Conservation (phyloP, 2,797 vertebrate genomes). For the Pantherophis vulpinus region DNA sequence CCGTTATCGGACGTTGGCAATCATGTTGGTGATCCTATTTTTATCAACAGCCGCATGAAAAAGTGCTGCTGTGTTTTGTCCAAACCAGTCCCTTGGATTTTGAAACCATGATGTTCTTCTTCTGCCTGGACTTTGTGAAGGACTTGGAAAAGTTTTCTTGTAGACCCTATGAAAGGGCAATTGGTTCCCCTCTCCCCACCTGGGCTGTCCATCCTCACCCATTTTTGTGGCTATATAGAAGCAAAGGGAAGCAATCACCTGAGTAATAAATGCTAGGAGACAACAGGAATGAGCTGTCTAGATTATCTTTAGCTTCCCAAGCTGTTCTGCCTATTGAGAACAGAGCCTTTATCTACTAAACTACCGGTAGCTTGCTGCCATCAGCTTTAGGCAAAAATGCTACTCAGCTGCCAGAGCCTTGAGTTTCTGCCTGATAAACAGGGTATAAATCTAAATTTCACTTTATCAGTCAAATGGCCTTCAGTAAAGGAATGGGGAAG, state of each 20-base stretch:
- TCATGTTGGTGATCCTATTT: too few relatives aligned
- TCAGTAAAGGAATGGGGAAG: background rate
- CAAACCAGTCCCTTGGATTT: too few relatives aligned
- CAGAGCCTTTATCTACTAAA: background rate
- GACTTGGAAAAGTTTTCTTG: background rate
- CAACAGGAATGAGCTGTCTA: background rate
- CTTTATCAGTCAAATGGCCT: background rate
- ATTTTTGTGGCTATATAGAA: background rate
- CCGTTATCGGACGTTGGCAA: too few relatives aligned
- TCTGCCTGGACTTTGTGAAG: too few relatives aligned
- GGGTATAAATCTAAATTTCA: background rate
- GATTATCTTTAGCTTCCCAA: background rate
- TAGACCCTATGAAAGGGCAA: background rate
- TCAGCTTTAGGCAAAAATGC: background rate
- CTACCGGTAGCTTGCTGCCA: background rate
- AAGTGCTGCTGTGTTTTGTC: too few relatives aligned
- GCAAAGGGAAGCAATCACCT: background rate
- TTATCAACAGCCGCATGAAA: too few relatives aligned
- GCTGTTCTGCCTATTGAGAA: background rate
- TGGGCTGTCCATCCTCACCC: background rate
- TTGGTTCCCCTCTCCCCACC: background rate
- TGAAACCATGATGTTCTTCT: too few relatives aligned
- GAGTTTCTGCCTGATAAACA: background rate
- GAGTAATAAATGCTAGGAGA: background rate
- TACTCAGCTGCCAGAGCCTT: background rate